These are phyloP conservation scores for Mactromeris polynyma DNA, from an alignment of 2,888 invertebrate genomes.

Conservation along the genomic window DNA sequence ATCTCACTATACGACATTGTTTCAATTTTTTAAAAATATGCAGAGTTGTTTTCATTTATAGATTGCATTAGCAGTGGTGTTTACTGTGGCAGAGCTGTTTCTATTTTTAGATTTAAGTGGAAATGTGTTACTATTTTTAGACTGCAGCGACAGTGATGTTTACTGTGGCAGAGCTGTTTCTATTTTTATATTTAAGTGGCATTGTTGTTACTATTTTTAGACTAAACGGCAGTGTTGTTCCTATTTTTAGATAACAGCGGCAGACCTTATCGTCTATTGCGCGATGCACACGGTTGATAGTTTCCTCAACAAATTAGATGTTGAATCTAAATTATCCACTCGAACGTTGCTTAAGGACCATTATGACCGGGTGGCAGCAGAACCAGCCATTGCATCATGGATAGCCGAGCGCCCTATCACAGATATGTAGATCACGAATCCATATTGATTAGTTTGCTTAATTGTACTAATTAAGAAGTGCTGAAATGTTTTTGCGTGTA, in stretches of 20 bases:
- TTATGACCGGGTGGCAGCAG: background rate
- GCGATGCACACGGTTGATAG: background rate
- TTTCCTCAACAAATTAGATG: slow-evolving; percentile 1
- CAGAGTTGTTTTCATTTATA: too few species aligned
- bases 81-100: too few species aligned
- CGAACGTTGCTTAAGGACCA: slow-evolving; percentile 18
- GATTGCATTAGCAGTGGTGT: too few species aligned
- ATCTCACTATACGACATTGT: too few species aligned
- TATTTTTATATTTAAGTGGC: background rate
- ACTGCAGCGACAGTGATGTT: too few species aligned
- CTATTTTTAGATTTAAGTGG: too few species aligned
- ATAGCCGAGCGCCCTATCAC: slow-evolving; percentile 7
- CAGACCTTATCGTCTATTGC: slow-evolving; percentile 4
- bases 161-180: too few species aligned
- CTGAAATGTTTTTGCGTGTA: too few species aligned
- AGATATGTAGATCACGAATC: slow-evolving; percentile 15
- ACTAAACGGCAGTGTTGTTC: too few species aligned
- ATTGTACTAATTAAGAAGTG: too few species aligned
- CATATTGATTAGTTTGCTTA: too few species aligned
- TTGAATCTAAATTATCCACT: background rate
- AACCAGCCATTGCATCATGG: slow-evolving; percentile 28
- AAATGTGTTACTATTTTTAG: slow-evolving; percentile 17
- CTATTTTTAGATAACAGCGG: slow-evolving; percentile 13
- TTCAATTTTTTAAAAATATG: too few species aligned
- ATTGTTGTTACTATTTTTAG: background rate